Evolutionary conservation across 2,113 vertebrate species (phyloP), one percentile per base, ranked within the genome.

Genomic region (Mesembrinibis cayennensis): DNA sequence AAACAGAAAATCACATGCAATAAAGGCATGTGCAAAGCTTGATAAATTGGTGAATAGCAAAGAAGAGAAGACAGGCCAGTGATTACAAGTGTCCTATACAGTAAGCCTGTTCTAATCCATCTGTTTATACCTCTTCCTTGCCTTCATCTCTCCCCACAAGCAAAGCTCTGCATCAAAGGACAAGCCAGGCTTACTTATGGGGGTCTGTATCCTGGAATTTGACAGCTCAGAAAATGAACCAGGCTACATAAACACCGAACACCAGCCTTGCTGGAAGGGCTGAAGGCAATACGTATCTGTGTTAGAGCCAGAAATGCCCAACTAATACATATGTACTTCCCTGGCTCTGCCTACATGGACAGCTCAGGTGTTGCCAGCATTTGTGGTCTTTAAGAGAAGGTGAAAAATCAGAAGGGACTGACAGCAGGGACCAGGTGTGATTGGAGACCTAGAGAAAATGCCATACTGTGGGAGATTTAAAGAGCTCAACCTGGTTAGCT

Each of bases 391-490:
- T 30, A 81, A 82, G n/a, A 78, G 49, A 32, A 65, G 20, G n/a
- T 44, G 52, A 47, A 90, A 86, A 44, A 59, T 55, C 34, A 78
- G 56, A 63, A 40, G 23, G 49, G 18, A 34, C 9, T 36, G 55
- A 81, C 27, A 89, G 50, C 19, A 91, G n/a, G 30, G 20, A 50
- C 12, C 15, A 16, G 56, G 38, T 2, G 6, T 55, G 61, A n/a
- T 10, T 66, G 30, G 50, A 87, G 55, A 66, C 32, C 26, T 52
- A 26, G 14, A 55, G 61, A 82, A 94, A 90, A 94, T 19, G 6
- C 4, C 22, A 13, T 21, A 8, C 13, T 0, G 0, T 55, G 30
- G 44, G 78, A 85, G n/a, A 50, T 21, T 34, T 11, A 62, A 26
- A 82, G 23, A 82, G 18, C 53, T 83, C 58, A 25, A 7, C 30